Evolutionary conservation across 2,888 invertebrate species (phyloP), one percentile per base, ranked within the genome.

Genomic region (Torymus auratus): DNA sequence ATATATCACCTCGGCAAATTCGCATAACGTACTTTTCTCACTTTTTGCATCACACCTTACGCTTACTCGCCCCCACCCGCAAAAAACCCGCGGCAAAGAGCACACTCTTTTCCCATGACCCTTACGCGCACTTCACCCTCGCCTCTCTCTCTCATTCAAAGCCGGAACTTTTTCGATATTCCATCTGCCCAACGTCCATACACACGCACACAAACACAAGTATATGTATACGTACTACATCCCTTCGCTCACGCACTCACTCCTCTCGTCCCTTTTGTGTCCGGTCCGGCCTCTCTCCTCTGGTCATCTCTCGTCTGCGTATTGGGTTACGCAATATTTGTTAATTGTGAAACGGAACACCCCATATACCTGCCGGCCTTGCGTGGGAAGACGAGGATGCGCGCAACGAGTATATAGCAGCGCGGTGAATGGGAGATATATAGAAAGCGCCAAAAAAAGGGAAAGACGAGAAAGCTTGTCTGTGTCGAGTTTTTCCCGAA

Each of bases 321-420:
- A 86, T 88, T 87, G 87, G 86, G 89, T 90, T 89, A 89, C 87
- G 87, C 86, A 87, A 89, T 88, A 87, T 90, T 88, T 89, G 90
- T 90, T 90, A 90, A 90, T 90, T 89, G 88, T 89, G 90, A 88
- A 90, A 90, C 85, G 85, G 85, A 87, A 90, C 87, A 83, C 85
- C 84, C 81, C 86, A 85, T 86, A 85, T 84, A 80, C 69, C 72
- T 67, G 72, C 67, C 55, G 20, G 28, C n/a, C 64, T 76, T 67
- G 82, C 87, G 87, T 88, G 88, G 88, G 87, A 88, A 88, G 87
- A 23, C 15, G 28, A n/a, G 41, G 52, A 52, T 28, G n/a, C 0
- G n/a, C 62, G 62, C 41, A 41, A 41, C 41, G 41, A 41, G 41
- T 41, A 7, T 41, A 41, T 7, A 7, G 7, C 7, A 28, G 20